Base-by-base conservation (phyloP, 2,888 invertebrate genomes). In the Ennomos erosarius region DNA sequence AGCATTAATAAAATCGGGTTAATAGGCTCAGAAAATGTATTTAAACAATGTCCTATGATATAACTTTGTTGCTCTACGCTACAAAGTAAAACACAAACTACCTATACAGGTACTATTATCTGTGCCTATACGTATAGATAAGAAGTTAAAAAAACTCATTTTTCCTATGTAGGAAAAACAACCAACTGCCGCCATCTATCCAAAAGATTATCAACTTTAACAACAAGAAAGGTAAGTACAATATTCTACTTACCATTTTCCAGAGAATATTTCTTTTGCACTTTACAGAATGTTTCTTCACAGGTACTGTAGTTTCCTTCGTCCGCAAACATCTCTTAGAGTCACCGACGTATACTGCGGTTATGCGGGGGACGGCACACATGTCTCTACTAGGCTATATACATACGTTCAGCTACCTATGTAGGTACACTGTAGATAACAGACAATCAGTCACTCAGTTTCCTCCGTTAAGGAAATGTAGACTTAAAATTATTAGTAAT, bases 321-420 rank as follows among this genome's bases (percentile, higher is more conserved):
- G 70, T 71, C 59, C 61, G 63, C 65, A 72, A 74, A 68, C 78
- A 74, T 75, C 79, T 79, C 76, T 77, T 68, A 55, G 80, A 70
- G 70, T 79, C 81, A 57, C 81, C 81, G 70, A 81, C 74, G 40
- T 71, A 71, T 49, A 85, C 83, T 76, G 85, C 85, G 68, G 84
- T 79, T 72, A 80, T 75, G 63, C 80, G 83, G 64, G 79, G 76
- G 57, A 80, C 77, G 16, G 78, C 78, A 72, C 81, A 81, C 82
- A 83, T 51, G 38, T 50, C 46, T 43, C 47, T 10, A n/a, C n/a
- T 45, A 43, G 36, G 43, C 26, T 13, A 39, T 11, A 53, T 26
- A 45, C 9, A 8, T 55, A 43, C 33, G n/a, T n/a, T 10, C 35
- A 50, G 10, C 8, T n/a, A 55, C 9, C 0, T 34, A 48, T 37